Base-by-base conservation (phyloP, 2,888 invertebrate species). In the Xestia xanthographa region DNA sequence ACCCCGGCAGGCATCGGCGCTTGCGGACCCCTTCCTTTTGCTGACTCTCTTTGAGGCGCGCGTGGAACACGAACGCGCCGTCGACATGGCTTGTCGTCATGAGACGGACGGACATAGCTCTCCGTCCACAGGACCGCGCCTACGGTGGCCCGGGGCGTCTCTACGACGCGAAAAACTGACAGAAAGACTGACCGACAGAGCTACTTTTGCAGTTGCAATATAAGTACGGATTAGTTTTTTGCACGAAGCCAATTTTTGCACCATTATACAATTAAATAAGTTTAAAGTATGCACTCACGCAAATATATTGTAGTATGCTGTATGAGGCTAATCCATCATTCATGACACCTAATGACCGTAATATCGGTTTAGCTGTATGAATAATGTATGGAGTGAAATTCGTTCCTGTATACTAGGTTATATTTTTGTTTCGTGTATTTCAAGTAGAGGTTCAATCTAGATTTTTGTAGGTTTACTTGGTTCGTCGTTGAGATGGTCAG, bases 291-390 rank as follows among this genome's bases (percentile, higher is more conserved):
- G 53, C 77, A 69, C 26, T 20, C 29, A 63, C 72, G 76, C 41
- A 72, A 5, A 48, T 43, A 53, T 22, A 53, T 17, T 53, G 38
- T 17, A 50, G 45, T 50, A 26, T 65, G 68, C 29, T 20, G 29
- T 60, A 60, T 34, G 60, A 43, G 41, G 60, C 50, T 67, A 80
- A 82, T 82, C 72, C 72, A 82, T 82, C 82, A 82, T 77, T 72
- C 58, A 72, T 81, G 48, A 43, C 34, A 48, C 53, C 48, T 82
- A 85, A 77, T 85, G 72, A 80, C 81, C 75, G 69, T 80, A 69
- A 84, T 80, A 76, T 82, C 69, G 43, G 60, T 62, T 45, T 66
- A 66, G 20, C n/a, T 14, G 17, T 43, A 72, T 82, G 82, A 70
- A 85, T 85, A 76, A 83, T 81, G 53, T 29, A 85, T 63, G 26